These are phyloP conservation scores for Salarias fasciatus DNA, from an alignment of 2,797 vertebrate genomes.

Conservation along the genomic window DNA sequence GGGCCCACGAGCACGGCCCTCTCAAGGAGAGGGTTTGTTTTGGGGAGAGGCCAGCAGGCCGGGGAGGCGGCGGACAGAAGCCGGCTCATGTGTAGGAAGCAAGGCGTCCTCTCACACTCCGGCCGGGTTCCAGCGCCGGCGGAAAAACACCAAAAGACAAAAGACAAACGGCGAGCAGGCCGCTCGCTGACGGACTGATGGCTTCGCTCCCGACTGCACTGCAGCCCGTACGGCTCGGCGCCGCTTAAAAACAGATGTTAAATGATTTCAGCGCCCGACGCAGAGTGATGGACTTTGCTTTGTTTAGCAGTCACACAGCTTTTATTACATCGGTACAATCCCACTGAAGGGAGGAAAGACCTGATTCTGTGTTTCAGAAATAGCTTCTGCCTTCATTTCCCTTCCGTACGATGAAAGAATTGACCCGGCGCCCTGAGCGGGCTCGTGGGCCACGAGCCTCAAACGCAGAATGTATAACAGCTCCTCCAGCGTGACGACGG, in stretches of 20 bases:
- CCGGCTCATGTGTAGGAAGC: no score
- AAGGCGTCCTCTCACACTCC: slow-evolving; percentile 42
- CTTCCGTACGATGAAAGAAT: no score
- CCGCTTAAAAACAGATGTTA: slow-evolving; percentile 13
- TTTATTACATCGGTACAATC: slow-evolving; percentile 1
- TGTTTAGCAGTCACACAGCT: not conserved
- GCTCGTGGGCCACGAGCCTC: no score
- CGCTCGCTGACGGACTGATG: slow-evolving; percentile 38
- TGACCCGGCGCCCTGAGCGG: no score
- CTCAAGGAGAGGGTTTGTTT: slow-evolving; percentile 87
- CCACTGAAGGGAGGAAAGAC: not conserved
- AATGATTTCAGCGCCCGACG: slow-evolving; percentile 15
- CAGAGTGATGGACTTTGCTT: slow-evolving; percentile 19
- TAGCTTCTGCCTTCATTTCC: no score
- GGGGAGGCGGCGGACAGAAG: slow-evolving; percentile 79
- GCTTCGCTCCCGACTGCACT: slow-evolving; percentile 12
- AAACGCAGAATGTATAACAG: no score
- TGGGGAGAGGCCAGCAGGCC: slow-evolving; percentile 83
- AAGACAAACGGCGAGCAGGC: slow-evolving; percentile 41
- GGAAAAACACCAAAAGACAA: slow-evolving; percentile 35
- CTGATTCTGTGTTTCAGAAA: no score
- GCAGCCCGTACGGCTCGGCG: slow-evolving; percentile 17
- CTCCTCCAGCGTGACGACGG: no score
- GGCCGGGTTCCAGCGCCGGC: slow-evolving; percentile 32
- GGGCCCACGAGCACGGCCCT: slow-evolving; percentile 81